These are phyloP conservation scores for Melanostigma gelatinosum DNA, from an alignment of 2,113 vertebrate genomes.

Conservation along the genomic window DNA sequence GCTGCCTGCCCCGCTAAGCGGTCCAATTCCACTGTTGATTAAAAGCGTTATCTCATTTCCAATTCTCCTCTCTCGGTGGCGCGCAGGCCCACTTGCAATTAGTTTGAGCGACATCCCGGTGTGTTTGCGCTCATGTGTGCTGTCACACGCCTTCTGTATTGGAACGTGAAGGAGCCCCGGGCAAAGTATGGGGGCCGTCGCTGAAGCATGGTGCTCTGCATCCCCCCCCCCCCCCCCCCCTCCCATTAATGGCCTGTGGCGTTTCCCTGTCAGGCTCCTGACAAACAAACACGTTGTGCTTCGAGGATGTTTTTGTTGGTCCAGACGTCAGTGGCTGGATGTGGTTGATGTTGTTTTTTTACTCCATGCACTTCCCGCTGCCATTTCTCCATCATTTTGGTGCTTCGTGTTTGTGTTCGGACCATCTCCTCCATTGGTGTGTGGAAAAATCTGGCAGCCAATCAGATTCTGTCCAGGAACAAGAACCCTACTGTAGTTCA, in stretches of 20 bases:
- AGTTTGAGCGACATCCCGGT: conserved; percentile 55
- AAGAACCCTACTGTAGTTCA: conserved; percentile 31
- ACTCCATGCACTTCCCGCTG: conserved; percentile 40
- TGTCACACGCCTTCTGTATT: neutral
- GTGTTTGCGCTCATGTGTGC: neutral
- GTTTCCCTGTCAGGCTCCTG: conserved; percentile 23
- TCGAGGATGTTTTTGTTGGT: conserved; percentile 32
- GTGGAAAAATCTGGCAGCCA: conserved; percentile 27
- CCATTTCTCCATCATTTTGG: conserved; percentile 50
- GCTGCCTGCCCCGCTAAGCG: conserved; percentile 10
- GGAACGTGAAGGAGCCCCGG: conserved; percentile 50
- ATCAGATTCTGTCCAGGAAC: conserved; percentile 51
- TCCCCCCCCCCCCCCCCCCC: neutral
- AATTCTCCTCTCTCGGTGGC: conserved; percentile 34
- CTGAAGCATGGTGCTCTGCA: conserved; percentile 38
- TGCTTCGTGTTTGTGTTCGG: conserved; percentile 49
- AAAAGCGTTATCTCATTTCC: conserved; percentile 64
- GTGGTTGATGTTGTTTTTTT: neutral
- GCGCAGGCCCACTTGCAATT: conserved; percentile 42
- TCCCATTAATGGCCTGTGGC: conserved; percentile 35
- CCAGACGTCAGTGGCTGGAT: conserved; percentile 13
- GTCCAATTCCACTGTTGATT: conserved; percentile 47
- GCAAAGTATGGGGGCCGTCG: conserved; percentile 17
- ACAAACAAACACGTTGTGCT: conserved; percentile 11
- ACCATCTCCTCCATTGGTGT: conserved; percentile 40